phyloP scores from a whole-genome alignment of 2,797 vertebrate species.

The Salmo trutta region DNA sequence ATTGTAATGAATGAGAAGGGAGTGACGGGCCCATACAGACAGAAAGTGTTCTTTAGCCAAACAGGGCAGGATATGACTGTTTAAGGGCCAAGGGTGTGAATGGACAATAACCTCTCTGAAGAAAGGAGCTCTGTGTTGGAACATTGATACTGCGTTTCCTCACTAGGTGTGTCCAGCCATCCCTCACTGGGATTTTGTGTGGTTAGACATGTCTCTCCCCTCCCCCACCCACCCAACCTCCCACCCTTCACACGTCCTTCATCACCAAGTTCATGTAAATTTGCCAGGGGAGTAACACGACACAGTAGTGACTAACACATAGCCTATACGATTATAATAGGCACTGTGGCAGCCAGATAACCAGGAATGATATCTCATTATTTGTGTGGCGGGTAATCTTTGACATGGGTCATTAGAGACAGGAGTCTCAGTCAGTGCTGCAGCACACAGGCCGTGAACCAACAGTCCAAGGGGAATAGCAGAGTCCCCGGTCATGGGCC shows the following conservation, averaged over 20 bases:
- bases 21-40: conserved; percentile 77
- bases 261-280: conserved; percentile 42
- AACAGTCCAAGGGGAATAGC: conserved; percentile 69
- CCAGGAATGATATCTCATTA: conserved; percentile 68
- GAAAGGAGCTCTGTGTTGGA: conserved; percentile 71
- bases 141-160: conserved; percentile 63
- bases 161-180: conserved; percentile 57
- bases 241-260: conserved; percentile 24
- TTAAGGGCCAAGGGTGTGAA: conserved; percentile 71
- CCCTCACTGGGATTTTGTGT: conserved; percentile 29
- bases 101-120: conserved; percentile 74
- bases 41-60: conserved; percentile 81
- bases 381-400: conserved; percentile 49
- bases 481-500: conserved; percentile 29
- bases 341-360: conserved; percentile 64
- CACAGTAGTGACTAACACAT: conserved; percentile 46
- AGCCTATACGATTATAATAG: conserved; percentile 62
- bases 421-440: conserved; percentile 61
- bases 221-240: neutral
- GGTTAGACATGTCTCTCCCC: conserved; percentile 33
- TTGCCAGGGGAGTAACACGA: conserved; percentile 55
- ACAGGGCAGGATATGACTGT: conserved; percentile 84
- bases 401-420: conserved; percentile 73
- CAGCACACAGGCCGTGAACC: conserved; percentile 48
- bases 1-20: conserved; percentile 78